Conservation (phyloP, 2,797 vertebrate species). For the Clamator glandarius region DNA sequence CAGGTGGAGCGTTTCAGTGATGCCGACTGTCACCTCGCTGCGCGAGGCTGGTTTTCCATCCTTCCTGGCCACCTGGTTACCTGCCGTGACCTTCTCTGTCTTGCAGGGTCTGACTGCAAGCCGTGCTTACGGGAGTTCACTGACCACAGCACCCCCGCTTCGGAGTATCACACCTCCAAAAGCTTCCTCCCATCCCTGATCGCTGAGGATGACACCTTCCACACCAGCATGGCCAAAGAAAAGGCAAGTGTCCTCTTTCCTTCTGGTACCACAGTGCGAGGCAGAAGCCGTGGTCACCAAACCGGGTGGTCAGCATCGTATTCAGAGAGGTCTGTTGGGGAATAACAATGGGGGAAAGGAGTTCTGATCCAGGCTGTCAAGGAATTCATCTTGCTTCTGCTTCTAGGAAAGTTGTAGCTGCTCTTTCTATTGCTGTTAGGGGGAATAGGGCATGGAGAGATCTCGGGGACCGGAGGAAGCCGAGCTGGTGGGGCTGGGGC, state of each 20-base stretch:
- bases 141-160: constrained; percentile 30
- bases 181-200: constrained; percentile 77
- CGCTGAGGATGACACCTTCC: constrained; percentile 79
- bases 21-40: neutral
- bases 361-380: neutral
- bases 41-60: neutral
- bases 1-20: rapidly evolving
- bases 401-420: neutral
- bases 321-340: neutral
- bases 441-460: neutral
- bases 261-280: rapidly evolving
- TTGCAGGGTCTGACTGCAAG: constrained; percentile 88
- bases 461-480: neutral
- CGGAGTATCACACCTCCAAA: constrained; percentile 65
- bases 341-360: neutral
- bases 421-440: neutral
- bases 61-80: neutral
- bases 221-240: constrained; percentile 78
- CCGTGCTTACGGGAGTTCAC: constrained; percentile 74
- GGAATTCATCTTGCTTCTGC: neutral
- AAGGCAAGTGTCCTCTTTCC: constrained; percentile 79
- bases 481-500: neutral
- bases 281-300: neutral
- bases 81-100: neutral
- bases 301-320: neutral